Conservation (phyloP, 2,888 invertebrate species). For the Agrotis ipsilon region DNA sequence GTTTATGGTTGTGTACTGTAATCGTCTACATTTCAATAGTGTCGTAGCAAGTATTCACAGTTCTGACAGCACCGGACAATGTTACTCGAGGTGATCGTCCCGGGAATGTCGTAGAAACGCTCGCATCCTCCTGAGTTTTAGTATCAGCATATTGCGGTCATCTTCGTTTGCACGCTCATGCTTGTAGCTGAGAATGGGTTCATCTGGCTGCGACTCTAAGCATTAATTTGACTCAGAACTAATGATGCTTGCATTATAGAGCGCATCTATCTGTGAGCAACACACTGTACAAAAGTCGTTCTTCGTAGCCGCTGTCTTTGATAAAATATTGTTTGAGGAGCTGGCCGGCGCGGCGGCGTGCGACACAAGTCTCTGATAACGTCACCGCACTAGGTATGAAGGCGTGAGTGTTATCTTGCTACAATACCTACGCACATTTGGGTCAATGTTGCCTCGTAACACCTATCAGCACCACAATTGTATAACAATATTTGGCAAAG, state of each 20-base stretch:
- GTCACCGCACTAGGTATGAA: not conserved
- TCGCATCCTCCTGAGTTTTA: not conserved
- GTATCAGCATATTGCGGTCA: not conserved
- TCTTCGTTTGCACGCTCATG: not conserved
- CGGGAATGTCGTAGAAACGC: no score
- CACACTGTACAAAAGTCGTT: not conserved
- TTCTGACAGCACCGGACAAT: not conserved
- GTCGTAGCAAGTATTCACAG: not conserved
- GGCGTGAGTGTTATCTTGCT: slow-evolving; percentile 34
- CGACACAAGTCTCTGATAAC: slow-evolving; percentile 1
- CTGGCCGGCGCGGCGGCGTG: not conserved
- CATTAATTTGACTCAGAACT: not conserved
- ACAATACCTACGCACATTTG: slow-evolving; percentile 35
- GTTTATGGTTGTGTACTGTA: no score
- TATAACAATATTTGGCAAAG: slow-evolving; percentile 1
- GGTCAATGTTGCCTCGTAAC: slow-evolving; percentile 47
- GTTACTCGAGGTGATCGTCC: not conserved
- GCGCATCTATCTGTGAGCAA: not conserved
- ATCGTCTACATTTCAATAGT: no score
- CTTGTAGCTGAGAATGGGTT: not conserved
- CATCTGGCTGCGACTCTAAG: not conserved
- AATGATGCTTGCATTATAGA: not conserved
- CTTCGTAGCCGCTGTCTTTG: no score
- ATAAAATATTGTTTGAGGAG: slow-evolving; percentile 3
- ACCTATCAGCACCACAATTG: slow-evolving; percentile 5